These are phyloP conservation scores for Eristalinus aeneus DNA, from an alignment of 2,888 invertebrate genomes.

Conservation along the genomic window DNA sequence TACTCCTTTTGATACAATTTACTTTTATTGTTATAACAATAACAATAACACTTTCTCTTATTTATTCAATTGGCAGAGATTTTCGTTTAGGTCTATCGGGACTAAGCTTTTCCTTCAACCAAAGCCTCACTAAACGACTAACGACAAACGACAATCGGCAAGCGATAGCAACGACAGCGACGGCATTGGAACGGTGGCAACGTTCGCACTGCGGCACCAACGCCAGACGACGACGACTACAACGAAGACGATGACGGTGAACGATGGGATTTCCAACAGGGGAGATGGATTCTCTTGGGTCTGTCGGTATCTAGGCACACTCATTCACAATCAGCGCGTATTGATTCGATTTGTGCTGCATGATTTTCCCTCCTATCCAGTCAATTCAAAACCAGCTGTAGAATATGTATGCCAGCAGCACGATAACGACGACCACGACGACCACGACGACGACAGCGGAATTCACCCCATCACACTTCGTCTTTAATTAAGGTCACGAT, in stretches of 20 bases:
- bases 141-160: constrained; percentile 23
- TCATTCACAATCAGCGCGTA: constrained; percentile 66
- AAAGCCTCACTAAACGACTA: constrained; percentile 21
- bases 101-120: neutral
- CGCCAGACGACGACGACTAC: neutral
- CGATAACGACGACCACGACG: constrained; percentile 51
- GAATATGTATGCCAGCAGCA: neutral
- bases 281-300: constrained; percentile 11
- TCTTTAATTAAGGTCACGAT: constrained; percentile 70
- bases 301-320: constrained; percentile 55
- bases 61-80: constrained; percentile 71
- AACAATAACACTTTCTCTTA: constrained; percentile 71
- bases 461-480: constrained; percentile 69
- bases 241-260: neutral
- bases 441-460: constrained; percentile 58
- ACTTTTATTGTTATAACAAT: constrained; percentile 70
- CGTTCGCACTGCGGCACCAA: neutral
- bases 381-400: constrained; percentile 2
- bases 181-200: neutral
- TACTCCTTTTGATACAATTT: constrained; percentile 65
- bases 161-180: neutral
- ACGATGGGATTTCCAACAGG: neutral
- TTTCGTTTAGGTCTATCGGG: constrained; percentile 55
- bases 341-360: constrained; percentile 66
- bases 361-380: constrained; percentile 60